Percentiles rank a stretch among this genome's conserved stretches.
These are phyloP conservation scores for Drosophila multiciliata DNA, from an alignment of 2,888 invertebrate genomes.

Conservation along the genomic window DNA sequence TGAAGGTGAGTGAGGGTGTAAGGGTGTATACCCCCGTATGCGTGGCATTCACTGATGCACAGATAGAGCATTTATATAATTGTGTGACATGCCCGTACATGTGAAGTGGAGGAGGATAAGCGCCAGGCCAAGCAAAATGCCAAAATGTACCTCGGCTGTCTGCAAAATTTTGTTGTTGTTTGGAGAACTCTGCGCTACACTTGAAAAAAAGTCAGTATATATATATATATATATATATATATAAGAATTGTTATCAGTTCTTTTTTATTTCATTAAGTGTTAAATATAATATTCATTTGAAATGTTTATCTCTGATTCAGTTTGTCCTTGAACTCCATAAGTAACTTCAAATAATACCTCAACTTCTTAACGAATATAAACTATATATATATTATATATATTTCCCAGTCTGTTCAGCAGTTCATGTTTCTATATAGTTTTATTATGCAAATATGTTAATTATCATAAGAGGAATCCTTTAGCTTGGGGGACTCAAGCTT, in stretches of 20 bases:
- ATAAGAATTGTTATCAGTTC: background rate
- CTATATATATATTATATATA: background rate
- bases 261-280: background rate
- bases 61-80: conserved; percentile 72
- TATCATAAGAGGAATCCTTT: background rate
- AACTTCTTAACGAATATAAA: background rate
- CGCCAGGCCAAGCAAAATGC: conserved; percentile 28
- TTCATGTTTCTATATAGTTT: background rate
- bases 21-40: no score
- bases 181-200: conserved; percentile 17
- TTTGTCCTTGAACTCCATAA: background rate
- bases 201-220: background rate
- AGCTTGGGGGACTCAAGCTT: no score
- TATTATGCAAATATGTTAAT: background rate
- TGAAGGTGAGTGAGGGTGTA: background rate
- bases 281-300: background rate
- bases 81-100: conserved; percentile 60
- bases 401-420: background rate
- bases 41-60: conserved; percentile 53
- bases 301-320: background rate
- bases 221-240: background rate
- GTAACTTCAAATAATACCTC: no score
- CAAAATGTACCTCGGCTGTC: conserved; percentile 26
- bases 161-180: background rate
- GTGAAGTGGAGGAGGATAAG: conserved; percentile 47